Base-by-base conservation (phyloP, 2,113 vertebrate species). In the Cervus canadensis region DNA sequence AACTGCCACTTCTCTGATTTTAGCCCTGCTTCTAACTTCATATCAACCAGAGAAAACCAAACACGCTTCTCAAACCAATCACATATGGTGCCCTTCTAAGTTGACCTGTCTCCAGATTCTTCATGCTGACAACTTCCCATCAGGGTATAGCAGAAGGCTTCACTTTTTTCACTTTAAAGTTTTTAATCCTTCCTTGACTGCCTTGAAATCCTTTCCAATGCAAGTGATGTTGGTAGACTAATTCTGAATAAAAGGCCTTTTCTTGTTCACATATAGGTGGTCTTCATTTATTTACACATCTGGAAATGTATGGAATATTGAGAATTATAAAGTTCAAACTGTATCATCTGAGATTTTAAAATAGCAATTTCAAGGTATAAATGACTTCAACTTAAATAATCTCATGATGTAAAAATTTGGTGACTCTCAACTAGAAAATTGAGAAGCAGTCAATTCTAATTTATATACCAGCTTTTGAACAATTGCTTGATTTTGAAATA, bases 381-480 rank as follows among this genome's bases (percentile, higher is more conserved):
- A 60, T 91, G 74, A 28, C 7, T 89, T 48, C 23, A 17, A 64
- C 16, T 95, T 89, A 91, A 97, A 45, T 95, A 90, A 89, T 97
- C 26, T 83, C 4, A 50, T 16, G 5, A 40, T 1, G 81, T 81
- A 93, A 94, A 94, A 67, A 33, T 71, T 85, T 83, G 36, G 33
- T 60, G 71, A 85, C 33, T 82, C 33, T 95, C 71, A 64, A 52
- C 21, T 79, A 50, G 48, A 87, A 87, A 71, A n/a, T 36, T 76
- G n/a, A 62, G 56, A 92, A 92, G 40, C 25, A 94, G n/a, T 96
- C 12, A 92, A 45, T 97, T 95, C 12, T 93, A 86, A 97, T 93
- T 93, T 91, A 95, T n/a, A 91, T 0, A 60, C 8, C 26, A 76
- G 45, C n/a, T 98, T 79, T 87, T 17, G 50, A 93, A 36, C 7